Evolutionary conservation across 2,888 invertebrate genomes (phyloP), one percentile per base, ranked within the genome.

Genomic region (Macaria notata): DNA sequence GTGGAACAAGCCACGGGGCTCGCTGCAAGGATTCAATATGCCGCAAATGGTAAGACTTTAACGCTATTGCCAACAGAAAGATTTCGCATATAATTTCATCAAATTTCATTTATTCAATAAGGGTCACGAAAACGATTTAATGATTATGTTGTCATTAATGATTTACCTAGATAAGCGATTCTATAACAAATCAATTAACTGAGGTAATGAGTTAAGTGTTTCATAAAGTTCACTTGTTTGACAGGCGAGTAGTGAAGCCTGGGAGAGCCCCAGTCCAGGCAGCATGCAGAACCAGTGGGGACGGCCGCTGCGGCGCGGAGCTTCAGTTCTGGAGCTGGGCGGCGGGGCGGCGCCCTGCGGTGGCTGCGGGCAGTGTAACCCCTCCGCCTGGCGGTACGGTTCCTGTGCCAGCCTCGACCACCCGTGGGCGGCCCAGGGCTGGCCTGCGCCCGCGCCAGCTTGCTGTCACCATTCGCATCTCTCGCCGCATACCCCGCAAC

Each of bases 341-440:
- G 84, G 81, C 19, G 65, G 73, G 7, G 70, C 65, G n/a, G 62
- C 67, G 0, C 59, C 52, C 61, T 84, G 71, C 71, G 75, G 68
- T 30, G 81, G 76, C 29, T 78, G 77, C 50, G 72, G 72, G 6
- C 76, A 75, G 58, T 76, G 75, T 52, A 72, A 76, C 9, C 72
- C 79, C 4, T 63, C 70, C 54, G 69, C 78, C 9, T 90, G 89
- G 89, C 81, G 90, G 2, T 90, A 90, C 66, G 90, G 91, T 62
- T 89, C 90, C 74, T 88, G 89, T 66, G 89, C 87, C 54, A 84
- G 79, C 59, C 81, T 91, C 41, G 90, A 90, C 60, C 86, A 85
- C 65, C 69, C 80, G 31, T 86, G 86, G 85, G 67, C 63, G 3
- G 63, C 56, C 39, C 53, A 56, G 39, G 59, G 49, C 62, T 59